A percentile compares a stretch with the other conserved stretches of the same genome.
Conservation (phyloP, 2,888 invertebrate species). For the Corbicula japonica region DNA sequence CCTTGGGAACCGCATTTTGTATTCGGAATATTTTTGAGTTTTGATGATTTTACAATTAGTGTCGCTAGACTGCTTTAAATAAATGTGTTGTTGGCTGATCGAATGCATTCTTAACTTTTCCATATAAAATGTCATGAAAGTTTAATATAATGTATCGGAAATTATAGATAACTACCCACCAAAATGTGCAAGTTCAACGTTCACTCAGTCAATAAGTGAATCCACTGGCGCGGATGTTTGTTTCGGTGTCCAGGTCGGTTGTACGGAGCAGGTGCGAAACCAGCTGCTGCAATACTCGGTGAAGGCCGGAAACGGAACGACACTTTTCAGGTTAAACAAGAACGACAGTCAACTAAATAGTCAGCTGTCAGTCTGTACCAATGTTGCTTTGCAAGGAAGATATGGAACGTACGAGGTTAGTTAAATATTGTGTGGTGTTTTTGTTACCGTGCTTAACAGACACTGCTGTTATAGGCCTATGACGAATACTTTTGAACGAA, state of each 20-base stretch:
- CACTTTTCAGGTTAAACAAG: constrained; percentile 19
- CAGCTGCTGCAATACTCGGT: constrained; percentile 18
- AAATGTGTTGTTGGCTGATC: no score
- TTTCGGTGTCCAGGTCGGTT: constrained; percentile 24
- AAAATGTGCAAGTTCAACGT: constrained; percentile 14
- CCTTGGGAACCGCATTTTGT: no score
- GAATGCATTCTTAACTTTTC: no score
- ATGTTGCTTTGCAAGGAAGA: constrained; percentile 22
- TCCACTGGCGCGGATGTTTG: constrained; percentile 29
- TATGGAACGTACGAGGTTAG: constrained; percentile 55
- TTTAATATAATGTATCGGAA: not conserved
- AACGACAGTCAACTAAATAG: not conserved
- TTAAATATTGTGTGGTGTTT: no score
- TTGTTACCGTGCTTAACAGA: no score
- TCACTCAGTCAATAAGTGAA: constrained; percentile 37
- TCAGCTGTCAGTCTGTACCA: constrained; percentile 35
- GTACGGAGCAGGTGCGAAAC: constrained; percentile 42
- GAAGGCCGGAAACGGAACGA: constrained; percentile 45
- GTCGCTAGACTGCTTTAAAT: no score
- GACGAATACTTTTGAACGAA: no score
- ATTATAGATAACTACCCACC: constrained; percentile 56
- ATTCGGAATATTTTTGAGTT: no score
- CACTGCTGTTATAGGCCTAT: no score
- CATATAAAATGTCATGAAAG: not conserved
- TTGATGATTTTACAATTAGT: no score